These are phyloP conservation scores for Balearica regulorum DNA, from an alignment of 2,797 vertebrate genomes.

Conservation along the genomic window DNA sequence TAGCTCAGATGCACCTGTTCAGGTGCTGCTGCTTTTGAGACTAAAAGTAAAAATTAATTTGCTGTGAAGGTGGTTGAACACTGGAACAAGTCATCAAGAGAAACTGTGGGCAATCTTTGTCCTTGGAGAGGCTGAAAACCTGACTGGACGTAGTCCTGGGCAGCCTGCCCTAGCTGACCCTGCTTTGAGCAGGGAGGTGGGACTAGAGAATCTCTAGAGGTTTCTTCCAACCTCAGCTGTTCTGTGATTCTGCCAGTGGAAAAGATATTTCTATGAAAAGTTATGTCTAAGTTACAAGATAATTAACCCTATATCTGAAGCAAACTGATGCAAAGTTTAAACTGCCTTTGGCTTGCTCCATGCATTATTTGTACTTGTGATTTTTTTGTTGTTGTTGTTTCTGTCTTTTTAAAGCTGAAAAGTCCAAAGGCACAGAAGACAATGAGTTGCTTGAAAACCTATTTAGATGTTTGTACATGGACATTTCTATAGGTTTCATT, in stretches of 20 bases:
- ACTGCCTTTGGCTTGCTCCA: not conserved
- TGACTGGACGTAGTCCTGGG: not conserved
- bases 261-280: not conserved
- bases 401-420: not conserved
- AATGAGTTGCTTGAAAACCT: not conserved
- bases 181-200: not conserved
- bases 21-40: not conserved
- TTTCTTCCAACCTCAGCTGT: not conserved
- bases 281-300: not conserved
- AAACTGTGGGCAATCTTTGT: not conserved
- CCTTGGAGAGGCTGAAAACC: not conserved
- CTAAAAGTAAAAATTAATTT: not conserved
- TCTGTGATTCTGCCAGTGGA: not conserved
- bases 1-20: not conserved
- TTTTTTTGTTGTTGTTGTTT: not conserved
- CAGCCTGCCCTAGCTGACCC: not conserved
- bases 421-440: not conserved
- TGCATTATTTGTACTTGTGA: not conserved
- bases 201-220: not conserved
- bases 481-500: not conserved
- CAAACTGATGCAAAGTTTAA: not conserved
- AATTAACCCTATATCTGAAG: not conserved
- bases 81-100: not conserved
- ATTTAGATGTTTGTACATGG: not conserved
- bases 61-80: not conserved